Evolutionary conservation across 2,888 invertebrate species (phyloP), one percentile per base, ranked within the genome.

Genomic region (Tholera decimalis): DNA sequence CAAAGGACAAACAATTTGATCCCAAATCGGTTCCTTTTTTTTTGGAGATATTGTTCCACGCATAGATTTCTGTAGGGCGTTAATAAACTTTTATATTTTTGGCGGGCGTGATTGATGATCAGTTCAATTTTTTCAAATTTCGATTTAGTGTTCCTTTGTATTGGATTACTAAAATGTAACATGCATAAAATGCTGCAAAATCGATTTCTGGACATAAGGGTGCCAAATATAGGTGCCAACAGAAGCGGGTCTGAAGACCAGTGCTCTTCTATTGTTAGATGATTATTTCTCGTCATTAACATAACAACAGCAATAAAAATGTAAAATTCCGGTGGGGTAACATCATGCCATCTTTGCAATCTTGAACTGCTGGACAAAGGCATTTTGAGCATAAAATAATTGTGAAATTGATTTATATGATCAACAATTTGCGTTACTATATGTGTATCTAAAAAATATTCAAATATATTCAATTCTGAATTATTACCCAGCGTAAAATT

Each of bases 1-100:
- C 64, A 61, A 6, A 66, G 50, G 30, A 66, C 49, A 49, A 66
- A 66, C 2, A 66, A 49, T 56, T 76, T 76, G 18, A 76, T 54
- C 9, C 76, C 76, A 59, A 73, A 76, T 33, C 76, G 11, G 11
- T 30, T 30, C 11, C 30, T 30, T 30, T 30, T 30, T 30, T 30
- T 30, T 30, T 8, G 30, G 1, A 47, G 18, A 11, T 76, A 65
- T 67, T 76, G 73, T 55, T 75, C 65, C n/a, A 75, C 65, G 26
- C 73, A 76, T 18, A 67, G 15, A 33, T 73, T 50, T 57, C 51
- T 49, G 47, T 55, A n/a, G n/a, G 64, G 74, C 22, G 58, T 58
- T 30, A 64, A 43, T 28, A 53, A n/a, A 64, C 18, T 63, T 58
- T 33, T 64, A 57, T 61, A 70, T 28, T 60, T 64, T 56, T 47